A percentile compares a stretch with the other conserved stretches of the same genome.
Conservation (phyloP, 2,888 invertebrate species). For the Oligia fasciuncula region DNA sequence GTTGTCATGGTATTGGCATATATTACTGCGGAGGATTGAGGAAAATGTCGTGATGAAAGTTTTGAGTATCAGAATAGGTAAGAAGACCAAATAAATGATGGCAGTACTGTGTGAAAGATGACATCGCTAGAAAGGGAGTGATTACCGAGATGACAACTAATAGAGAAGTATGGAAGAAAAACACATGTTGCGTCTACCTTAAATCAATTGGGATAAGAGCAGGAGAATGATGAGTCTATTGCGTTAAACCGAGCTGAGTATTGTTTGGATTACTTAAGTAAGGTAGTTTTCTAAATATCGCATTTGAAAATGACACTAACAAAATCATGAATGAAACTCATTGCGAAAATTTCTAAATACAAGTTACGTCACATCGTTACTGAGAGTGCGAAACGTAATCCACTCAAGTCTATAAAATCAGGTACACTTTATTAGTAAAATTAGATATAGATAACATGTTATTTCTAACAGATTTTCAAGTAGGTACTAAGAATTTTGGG, state of each 20-base stretch:
- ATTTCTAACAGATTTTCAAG: conserved; percentile 35
- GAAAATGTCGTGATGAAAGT: background rate
- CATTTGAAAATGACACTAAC: background rate
- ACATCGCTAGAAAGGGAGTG: background rate
- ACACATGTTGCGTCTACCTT: background rate
- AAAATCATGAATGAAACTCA: background rate
- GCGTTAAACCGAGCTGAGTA: background rate
- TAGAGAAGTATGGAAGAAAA: background rate
- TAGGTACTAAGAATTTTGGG: conserved; percentile 3
- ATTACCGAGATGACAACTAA: background rate
- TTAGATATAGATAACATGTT: conserved; percentile 23
- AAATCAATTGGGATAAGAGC: background rate
- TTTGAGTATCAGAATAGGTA: background rate
- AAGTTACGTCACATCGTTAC: conserved; percentile 12
- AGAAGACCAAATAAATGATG: background rate
- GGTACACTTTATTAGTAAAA: conserved; percentile 47
- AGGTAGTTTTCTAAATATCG: background rate
- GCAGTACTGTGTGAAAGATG: background rate
- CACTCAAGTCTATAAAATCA: conserved; percentile 8
- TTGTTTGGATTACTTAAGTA: background rate
- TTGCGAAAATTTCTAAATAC: background rate
- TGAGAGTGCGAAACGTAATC: conserved; percentile 10
- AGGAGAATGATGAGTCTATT: background rate
- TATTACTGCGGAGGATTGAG: background rate
- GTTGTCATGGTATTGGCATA: background rate